phyloP scores from a whole-genome alignment of 2,113 vertebrate species.

The Rissa tridactyla region DNA sequence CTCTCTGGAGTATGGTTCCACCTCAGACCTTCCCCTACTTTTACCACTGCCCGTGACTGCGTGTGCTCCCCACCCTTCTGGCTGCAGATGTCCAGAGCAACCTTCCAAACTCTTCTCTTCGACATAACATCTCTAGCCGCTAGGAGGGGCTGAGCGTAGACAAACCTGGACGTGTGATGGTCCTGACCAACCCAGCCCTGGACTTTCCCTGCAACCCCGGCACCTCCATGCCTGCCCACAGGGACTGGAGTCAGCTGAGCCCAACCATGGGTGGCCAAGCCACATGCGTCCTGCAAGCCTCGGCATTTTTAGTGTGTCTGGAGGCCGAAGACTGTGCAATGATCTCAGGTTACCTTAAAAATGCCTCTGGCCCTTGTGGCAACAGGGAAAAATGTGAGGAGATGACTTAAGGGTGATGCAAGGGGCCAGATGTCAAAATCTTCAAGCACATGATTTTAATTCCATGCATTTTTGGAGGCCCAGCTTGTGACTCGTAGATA shows the following conservation, averaged over 20 bases:
- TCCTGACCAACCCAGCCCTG: neutral
- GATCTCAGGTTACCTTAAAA: neutral
- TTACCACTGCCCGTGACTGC: accelerated
- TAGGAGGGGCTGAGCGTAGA: neutral
- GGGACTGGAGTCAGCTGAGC: neutral
- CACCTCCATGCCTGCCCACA: neutral
- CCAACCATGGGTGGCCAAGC: accelerated
- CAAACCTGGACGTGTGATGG: neutral
- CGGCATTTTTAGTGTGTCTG: neutral
- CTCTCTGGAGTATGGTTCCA: neutral
- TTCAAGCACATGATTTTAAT: neutral
- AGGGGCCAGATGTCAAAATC: neutral
- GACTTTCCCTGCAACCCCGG: neutral
- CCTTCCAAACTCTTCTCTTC: neutral
- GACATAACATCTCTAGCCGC: neutral
- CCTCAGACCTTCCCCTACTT: neutral
- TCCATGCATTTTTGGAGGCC: neutral
- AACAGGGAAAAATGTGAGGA: neutral
- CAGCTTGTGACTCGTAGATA: neutral
- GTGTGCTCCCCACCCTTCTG: accelerated
- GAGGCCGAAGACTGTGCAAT: neutral
- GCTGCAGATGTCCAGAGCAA: neutral
- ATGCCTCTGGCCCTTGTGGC: neutral
- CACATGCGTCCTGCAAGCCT: neutral
- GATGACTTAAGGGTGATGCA: neutral